Percentiles rank a stretch among this genome's conserved stretches.
These are phyloP conservation scores for Amphipyra tragopoginis DNA, from an alignment of 2,888 invertebrate species.

Conservation along the genomic window DNA sequence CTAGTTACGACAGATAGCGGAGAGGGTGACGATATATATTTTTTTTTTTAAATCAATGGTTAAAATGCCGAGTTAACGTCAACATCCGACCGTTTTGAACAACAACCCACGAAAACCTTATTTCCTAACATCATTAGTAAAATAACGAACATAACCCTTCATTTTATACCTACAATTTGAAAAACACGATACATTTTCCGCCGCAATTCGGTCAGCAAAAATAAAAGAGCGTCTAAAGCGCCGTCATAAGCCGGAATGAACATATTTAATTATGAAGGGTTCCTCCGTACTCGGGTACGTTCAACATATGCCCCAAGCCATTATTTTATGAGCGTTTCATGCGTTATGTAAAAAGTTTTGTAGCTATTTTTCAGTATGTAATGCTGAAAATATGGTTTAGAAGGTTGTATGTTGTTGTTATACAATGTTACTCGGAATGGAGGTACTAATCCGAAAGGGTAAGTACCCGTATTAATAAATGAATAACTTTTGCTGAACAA, in stretches of 20 bases:
- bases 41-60: no score
- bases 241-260: constrained; percentile 9
- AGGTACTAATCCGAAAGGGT: no score
- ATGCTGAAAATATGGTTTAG: not conserved
- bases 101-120: not conserved
- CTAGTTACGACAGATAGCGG: no score
- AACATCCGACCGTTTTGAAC: not conserved
- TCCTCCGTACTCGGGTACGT: constrained; percentile 1
- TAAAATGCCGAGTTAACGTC: not conserved
- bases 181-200: constrained; percentile 5
- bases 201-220: constrained; percentile 13
- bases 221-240: constrained; percentile 14
- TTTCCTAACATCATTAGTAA: not conserved
- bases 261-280: constrained; percentile 35
- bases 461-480: no score
- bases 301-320: constrained; percentile 20
- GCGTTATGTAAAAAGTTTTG: constrained; percentile 16
- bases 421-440: no score
- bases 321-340: constrained; percentile 23
- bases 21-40: no score
- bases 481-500: no score
- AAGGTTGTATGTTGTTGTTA: no score
- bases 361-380: constrained; percentile 5
- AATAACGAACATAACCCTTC: constrained; percentile 1
- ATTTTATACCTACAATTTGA: constrained; percentile 5